phyloP scores from a whole-genome alignment of 2,888 invertebrate genomes.

The Petrophora chlorosata region DNA sequence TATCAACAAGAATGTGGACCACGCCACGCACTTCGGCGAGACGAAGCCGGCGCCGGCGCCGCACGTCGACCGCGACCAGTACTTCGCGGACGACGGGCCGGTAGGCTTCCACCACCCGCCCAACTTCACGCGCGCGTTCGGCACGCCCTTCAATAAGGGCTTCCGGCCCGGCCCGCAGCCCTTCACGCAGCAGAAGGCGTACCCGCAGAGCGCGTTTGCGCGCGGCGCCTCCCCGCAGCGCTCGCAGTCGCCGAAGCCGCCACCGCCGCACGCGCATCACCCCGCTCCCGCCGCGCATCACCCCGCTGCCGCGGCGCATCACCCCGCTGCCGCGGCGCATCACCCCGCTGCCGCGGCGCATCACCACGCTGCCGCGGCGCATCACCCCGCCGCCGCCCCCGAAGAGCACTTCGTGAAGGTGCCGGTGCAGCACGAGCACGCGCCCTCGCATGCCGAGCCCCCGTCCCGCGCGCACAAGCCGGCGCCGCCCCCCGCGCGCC shows the following conservation, averaged over 20 bases:
- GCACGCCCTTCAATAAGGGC: conserved; percentile 68
- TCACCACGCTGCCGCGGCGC: too few species aligned
- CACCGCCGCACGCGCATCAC: conserved; percentile 58
- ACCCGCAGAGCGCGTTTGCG: conserved; percentile 64
- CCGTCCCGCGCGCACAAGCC: conserved; percentile 49
- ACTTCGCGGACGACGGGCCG: conserved; percentile 69
- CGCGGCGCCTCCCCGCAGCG: conserved; percentile 71
- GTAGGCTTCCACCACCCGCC: conserved; percentile 69
- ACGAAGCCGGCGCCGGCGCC: conserved; percentile 63
- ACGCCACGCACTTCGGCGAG: conserved; percentile 61
- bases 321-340: too few species aligned
- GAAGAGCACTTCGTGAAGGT: conserved; percentile 71
- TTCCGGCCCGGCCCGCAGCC: conserved; percentile 75
- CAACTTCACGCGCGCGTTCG: conserved; percentile 73
- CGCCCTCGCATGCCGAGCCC: conserved; percentile 55
- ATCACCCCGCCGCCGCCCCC: too few species aligned
- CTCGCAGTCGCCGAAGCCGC: conserved; percentile 71
- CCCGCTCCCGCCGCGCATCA: too few species aligned
- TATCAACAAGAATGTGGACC: conserved; percentile 84
- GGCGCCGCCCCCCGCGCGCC: conserved; percentile 45
- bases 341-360: too few species aligned
- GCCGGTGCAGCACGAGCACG: conserved; percentile 65
- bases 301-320: too few species aligned
- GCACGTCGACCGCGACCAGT: conserved; percentile 72
- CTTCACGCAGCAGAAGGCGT: conserved; percentile 78